Evolutionary conservation across 2,113 vertebrate species (phyloP), one percentile per base, ranked within the genome.

Genomic region (Haemorhous mexicanus): DNA sequence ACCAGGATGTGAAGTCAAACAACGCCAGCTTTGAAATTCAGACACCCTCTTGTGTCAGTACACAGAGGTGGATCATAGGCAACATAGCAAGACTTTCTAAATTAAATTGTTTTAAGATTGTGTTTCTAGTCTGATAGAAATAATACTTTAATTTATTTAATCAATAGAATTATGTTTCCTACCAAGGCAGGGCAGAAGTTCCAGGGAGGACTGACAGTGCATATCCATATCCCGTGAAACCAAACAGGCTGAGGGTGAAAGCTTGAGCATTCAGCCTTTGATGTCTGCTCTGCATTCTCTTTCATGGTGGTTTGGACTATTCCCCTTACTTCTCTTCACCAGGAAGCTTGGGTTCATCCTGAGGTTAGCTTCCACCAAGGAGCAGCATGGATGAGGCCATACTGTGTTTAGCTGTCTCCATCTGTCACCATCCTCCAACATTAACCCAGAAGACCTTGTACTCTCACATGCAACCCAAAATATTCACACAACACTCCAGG

Each of bases 401-500:
- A 72, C 39, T n/a, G 68, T 64, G 93, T 89, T 94, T 87, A 91
- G 84, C 56, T 87, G 56, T 52, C 94, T 94, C 80, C 73, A 75
- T 89, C 91, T 90, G 86, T 93, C 89, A 94, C 89, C 89, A 81
- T 92, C 44, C 84, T 94, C 91, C 86, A 78, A 39, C 63, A 70
- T 81, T 95, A 94, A 94, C 93, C 86, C 86, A 59, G 73, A 90
- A 87, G 95, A 92, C 93, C 89, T 90, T 0, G 0, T 84, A 64
- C 69, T 88, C 74, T 95, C 69, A 89, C 84, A 67, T 74, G 77
- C 44, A 90, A 90, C 83, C 89, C 84, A 92, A 95, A 94, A 92
- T 92, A 92, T 93, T 96, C 94, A 95, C 86, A 81, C 76, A 90
- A 87, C 89, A 84, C 93, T 96, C 83, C 52, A 68, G 73, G 91